Evolutionary conservation across 2,888 invertebrate genomes (phyloP).

Genomic region (Smittia sp.): DNA sequence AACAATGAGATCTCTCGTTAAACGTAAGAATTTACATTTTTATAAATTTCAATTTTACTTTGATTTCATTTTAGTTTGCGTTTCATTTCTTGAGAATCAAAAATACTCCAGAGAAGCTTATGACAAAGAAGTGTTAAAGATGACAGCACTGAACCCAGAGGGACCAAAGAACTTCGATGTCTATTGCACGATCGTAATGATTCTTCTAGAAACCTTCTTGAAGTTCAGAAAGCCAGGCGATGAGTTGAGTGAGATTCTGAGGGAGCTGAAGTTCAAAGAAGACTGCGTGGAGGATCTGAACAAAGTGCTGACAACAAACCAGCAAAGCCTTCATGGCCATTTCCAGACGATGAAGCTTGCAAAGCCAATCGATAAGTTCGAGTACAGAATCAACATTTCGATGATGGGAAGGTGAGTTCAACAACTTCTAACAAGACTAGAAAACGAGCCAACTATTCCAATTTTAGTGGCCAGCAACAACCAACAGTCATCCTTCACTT

Average conservation of each 20-base stretch:
- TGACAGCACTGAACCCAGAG: neutral
- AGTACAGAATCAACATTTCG: slow-evolving; percentile 29
- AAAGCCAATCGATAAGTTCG: neutral
- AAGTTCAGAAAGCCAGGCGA: neutral
- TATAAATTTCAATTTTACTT: neutral
- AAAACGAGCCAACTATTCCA: too few species aligned
- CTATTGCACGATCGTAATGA: neutral
- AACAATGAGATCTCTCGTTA: slow-evolving; percentile 4
- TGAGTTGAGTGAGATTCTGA: neutral
- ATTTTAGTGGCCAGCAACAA: slow-evolving; percentile 24
- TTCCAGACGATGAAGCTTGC: slow-evolving; percentile 3
- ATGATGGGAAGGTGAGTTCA: neutral
- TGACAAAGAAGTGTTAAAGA: slow-evolving; percentile 12
- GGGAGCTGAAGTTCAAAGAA: slow-evolving; percentile 16
- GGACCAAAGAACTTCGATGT: neutral
- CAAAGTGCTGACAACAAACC: slow-evolving; percentile 1
- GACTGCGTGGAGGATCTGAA: slow-evolving; percentile 30
- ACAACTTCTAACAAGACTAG: too few species aligned
- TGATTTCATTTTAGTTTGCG: slow-evolving; percentile 20
- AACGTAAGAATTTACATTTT: neutral
- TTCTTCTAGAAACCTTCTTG: slow-evolving; percentile 2
- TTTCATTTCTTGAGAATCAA: slow-evolving; percentile 1
- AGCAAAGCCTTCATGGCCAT: neutral
- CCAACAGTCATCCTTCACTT: slow-evolving; percentile 16
- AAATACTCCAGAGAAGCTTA: slow-evolving; percentile 27